Percentiles rank a stretch among this genome's conserved stretches.
These are phyloP conservation scores for Ciona savignyi DNA, from an alignment of 23 tunicate species.

Conservation along the genomic window DNA sequence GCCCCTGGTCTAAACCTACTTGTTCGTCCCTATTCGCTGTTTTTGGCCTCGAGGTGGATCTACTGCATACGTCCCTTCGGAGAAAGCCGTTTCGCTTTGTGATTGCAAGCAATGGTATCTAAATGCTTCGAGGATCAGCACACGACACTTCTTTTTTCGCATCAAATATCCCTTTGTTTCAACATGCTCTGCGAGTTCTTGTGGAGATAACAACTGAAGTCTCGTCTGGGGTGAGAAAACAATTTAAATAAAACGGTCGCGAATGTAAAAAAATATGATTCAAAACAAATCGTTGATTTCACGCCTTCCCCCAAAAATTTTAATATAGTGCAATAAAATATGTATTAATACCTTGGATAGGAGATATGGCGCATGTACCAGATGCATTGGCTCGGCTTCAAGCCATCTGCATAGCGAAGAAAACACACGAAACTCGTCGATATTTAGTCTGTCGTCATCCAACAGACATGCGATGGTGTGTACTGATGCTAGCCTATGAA, in stretches of 20 bases:
- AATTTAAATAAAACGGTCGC: too few species aligned
- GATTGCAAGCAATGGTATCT: slow-evolving; percentile 64
- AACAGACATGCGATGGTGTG: slow-evolving; percentile 76
- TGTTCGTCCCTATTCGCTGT: slow-evolving; percentile 17
- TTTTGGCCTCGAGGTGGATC: slow-evolving; percentile 9
- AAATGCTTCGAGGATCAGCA: slow-evolving; percentile 75
- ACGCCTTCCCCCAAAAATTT: too few species aligned
- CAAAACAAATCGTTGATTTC: too few species aligned
- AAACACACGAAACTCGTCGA: slow-evolving; percentile 70
- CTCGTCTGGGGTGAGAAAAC: slow-evolving; percentile 36
- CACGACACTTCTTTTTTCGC: slow-evolving; percentile 84
- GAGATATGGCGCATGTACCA: slow-evolving; percentile 83
- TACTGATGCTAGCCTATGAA: slow-evolving; percentile 65
- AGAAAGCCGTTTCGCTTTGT: slow-evolving; percentile 6
- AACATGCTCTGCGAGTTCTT: slow-evolving; percentile 72
- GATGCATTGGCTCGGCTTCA: slow-evolving; percentile 72
- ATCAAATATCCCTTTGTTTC: slow-evolving; percentile 84
- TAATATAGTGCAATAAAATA: too few species aligned
- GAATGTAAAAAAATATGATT: too few species aligned
- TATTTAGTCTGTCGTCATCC: slow-evolving; percentile 69
- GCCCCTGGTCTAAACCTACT: too few species aligned
- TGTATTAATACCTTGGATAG: slow-evolving; percentile 81
- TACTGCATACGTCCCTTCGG: neutral
- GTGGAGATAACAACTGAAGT: slow-evolving; percentile 55
- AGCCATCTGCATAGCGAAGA: slow-evolving; percentile 71